A percentile compares a stretch with the other conserved stretches of the same genome.
Evolutionary conservation across 2,888 invertebrate genomes (phyloP).

Genomic region (Eristalis tenax): DNA sequence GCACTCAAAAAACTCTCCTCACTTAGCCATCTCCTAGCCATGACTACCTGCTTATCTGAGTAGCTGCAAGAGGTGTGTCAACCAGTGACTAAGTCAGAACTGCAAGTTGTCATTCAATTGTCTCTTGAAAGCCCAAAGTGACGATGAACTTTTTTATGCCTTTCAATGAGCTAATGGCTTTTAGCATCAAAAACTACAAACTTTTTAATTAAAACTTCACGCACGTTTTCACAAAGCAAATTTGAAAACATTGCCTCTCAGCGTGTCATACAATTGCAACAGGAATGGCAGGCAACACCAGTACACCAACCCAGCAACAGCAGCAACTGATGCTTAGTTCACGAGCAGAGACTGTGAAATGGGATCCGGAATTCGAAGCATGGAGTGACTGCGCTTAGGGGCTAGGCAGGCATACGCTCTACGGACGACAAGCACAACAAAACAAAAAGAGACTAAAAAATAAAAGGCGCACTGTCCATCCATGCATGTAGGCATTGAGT

Average conservation of each 20-base stretch:
- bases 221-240: slow-evolving; percentile 72
- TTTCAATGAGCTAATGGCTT: slow-evolving; percentile 70
- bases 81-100: neutral
- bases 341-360: slow-evolving; percentile 69
- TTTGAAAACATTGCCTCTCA: slow-evolving; percentile 66
- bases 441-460: slow-evolving; percentile 18
- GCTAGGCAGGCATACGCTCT: slow-evolving; percentile 5
- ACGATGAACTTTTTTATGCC: slow-evolving; percentile 55
- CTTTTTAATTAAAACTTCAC: slow-evolving; percentile 72
- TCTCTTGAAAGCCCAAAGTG: slow-evolving; percentile 31
- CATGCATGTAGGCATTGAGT: slow-evolving; percentile 56
- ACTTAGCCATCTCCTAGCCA: too few relatives aligned
- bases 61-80: neutral
- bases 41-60: too few relatives aligned
- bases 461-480: slow-evolving; percentile 48
- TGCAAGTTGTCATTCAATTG: slow-evolving; percentile 53
- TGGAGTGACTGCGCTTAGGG: slow-evolving; percentile 35
- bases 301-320: neutral
- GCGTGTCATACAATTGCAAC: slow-evolving; percentile 56
- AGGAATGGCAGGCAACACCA: slow-evolving; percentile 24
- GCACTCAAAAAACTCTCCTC: too few relatives aligned
- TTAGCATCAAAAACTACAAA: slow-evolving; percentile 47
- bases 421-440: neutral
- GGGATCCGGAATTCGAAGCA: slow-evolving; percentile 54
- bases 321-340: slow-evolving; percentile 62